Evolutionary conservation across 2,113 vertebrate species (phyloP).

Genomic region (Sisor rabdophorus): DNA sequence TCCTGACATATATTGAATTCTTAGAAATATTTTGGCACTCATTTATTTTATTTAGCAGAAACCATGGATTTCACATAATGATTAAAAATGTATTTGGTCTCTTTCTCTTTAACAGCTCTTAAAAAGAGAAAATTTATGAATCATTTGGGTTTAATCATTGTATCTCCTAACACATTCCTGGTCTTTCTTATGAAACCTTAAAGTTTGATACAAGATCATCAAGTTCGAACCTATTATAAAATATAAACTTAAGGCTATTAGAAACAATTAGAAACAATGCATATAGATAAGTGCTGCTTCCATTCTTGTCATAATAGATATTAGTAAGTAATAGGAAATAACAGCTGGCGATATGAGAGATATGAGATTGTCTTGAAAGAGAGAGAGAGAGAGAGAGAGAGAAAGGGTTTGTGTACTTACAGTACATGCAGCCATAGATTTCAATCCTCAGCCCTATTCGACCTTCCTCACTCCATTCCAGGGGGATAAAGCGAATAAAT

Average conservation of each 20-base stretch:
- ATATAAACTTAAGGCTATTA: not conserved
- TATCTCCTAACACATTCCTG: not conserved
- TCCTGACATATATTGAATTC: too few species aligned
- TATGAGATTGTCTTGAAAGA: not conserved
- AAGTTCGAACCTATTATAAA: not conserved
- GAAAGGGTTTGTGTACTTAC: slow-evolving; percentile 70
- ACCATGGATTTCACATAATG: too few species aligned
- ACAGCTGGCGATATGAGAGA: not conserved
- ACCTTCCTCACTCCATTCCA: slow-evolving; percentile 90
- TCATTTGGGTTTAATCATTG: not conserved
- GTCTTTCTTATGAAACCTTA: not conserved
- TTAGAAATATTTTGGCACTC: not conserved
- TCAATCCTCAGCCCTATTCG: slow-evolving; percentile 87
- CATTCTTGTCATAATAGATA: not conserved
- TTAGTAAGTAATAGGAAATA: not conserved
- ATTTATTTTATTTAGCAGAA: not conserved
- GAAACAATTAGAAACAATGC: not conserved
- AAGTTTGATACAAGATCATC: not conserved
- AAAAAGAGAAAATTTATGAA: too few species aligned
- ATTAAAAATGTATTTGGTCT: not conserved
- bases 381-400: not conserved
- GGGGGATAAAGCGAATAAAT: slow-evolving; percentile 84
- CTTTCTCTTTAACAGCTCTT: too few species aligned
- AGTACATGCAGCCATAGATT: slow-evolving; percentile 90
- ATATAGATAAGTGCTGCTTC: not conserved